Evolutionary conservation across 2,888 invertebrate species (phyloP), one percentile per base, ranked within the genome.

Genomic region (Cataglyphis livida): DNA sequence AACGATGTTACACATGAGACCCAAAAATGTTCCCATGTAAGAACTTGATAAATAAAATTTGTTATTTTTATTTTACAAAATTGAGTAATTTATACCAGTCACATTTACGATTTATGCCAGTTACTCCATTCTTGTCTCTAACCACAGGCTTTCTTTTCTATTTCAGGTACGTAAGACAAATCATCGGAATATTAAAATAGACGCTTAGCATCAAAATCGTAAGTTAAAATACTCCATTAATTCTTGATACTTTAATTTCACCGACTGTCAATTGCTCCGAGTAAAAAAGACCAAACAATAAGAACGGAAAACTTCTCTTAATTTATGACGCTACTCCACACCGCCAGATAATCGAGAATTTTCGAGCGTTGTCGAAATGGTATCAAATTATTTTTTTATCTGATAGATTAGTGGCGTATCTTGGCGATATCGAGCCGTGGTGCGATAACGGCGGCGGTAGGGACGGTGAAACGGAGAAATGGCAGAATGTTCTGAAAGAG

Each of bases 131-230:
- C 10, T 28, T 59, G 41, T 4, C 59, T 79, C 87, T 89, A 85
- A 89, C 66, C 82, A 81, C 78, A 79, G 71, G 64, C 28, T 78
- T 82, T 78, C 87, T 81, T 91, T 88, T 91, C 84, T 92, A 93
- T 93, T 93, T 32, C 93, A 93, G 93, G 93, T 93, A 93, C 91
- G 93, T 93, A 92, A 83, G 65, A 66, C 76, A 79, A 79, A 85
- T 83, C 87, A 76, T 59, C 18, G 54, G 44, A 70, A 59, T 78
- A 70, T 78, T 78, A 70, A 35, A 7, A 59, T 78, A 70, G 25
- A 78, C 32, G 59, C 44, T 59, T 59, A 78, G 59, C 70, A 70
- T 5, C 59, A 5, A 18, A 44, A 44, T 74, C 85, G 90, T 85
- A 88, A 87, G 82, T 85, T 70, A 65, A 61, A 68, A 87, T 78